Evolutionary conservation across 2,888 invertebrate species (phyloP), one percentile per base, ranked within the genome.

Genomic region (Diarsia mendica): DNA sequence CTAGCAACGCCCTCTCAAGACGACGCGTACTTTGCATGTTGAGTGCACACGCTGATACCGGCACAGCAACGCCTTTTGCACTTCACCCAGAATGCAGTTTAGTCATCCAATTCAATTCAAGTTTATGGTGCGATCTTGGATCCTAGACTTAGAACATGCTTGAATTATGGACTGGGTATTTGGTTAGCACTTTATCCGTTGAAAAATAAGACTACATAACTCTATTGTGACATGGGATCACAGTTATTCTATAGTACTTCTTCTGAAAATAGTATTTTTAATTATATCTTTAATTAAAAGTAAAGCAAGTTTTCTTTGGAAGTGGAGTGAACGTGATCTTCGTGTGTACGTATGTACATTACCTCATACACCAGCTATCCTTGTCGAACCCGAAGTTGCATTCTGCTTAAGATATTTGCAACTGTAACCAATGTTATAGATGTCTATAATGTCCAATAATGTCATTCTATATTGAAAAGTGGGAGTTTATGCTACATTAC

Each of bases 21-120:
- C 85, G 80, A 78, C 74, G 86, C 86, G 84, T 85, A 89, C 85
- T 88, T 90, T 89, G 87, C 89, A 89, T 89, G 87, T 85, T 82
- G 87, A 90, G 88, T 87, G 85, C 75, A 71, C 80, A 55, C 68
- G 77, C 82, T 82, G 85, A 87, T 84, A 89, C 88, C 73, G 73
- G 75, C 71, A 79, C 71, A 73, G 80, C 72, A 81, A 83, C 84
- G 85, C 80, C 87, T 88, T 87, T 87, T 85, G 82, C 83, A 83
- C 89, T 83, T 85, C 84, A 80, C 82, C 78, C 81, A 87, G 83
- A 88, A 87, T 88, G 89, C 86, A 86, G 85, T 88, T 87, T 87
- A 83, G 82, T 83, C 80, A 85, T 84, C 88, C 84, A 79, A 83
- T 85, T 87, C 85, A 82, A 84, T 86, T 84, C 85, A 65, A 78